Base-by-base conservation (phyloP, 2,113 vertebrate genomes). In the Gnathonemus echidnorhynchus region DNA sequence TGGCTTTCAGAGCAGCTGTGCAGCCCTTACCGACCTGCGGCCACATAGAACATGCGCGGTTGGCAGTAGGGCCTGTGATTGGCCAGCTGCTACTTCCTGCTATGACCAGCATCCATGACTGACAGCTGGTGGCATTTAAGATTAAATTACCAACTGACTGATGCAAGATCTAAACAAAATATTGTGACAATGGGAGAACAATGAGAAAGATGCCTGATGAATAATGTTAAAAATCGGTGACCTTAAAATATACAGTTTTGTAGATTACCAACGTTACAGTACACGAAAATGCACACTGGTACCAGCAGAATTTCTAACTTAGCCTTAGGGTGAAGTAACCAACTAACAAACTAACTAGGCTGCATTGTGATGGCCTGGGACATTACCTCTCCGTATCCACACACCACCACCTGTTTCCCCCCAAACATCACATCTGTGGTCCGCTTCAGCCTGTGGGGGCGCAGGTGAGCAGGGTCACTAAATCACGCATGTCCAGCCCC, bases 351-450 rank as follows among this genome's bases (percentile, higher is more conserved):
- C 13, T 84, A 42, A 85, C 42, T 10, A 21, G 42, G 3, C 39
- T n/a, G 6, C 80, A 48, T 45, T 24, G 42, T n/a, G 62, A 58
- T 2, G 6, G 2, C 19, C 31, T 7, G 3, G 21, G 19, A n/a
- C 39, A 10, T 96, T 93, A 99, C 98, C 97, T 98, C 98, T 52
- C 98, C 98, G 1, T 98, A 99, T 88, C 98, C 98, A 83, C 98
- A 97, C 46, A 98, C 97, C 86, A 97, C 96, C 2, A 97, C 97
- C 85, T 98, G 97, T 92, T 98, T 99, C n/a, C 98, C 98, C 58
- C 97, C 98, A 88, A 99, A 97, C 98, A 98, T 98, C 95, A 98
- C 95, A 87, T 97, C 97, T 0, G 97, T 98, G 19, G 98, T 98
- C 90, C 97, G 95, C 92, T 98, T 99, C 19, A 99, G 94, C 88